Evolutionary conservation across 2,888 invertebrate genomes (phyloP).

Genomic region (Masnerella sp.): DNA sequence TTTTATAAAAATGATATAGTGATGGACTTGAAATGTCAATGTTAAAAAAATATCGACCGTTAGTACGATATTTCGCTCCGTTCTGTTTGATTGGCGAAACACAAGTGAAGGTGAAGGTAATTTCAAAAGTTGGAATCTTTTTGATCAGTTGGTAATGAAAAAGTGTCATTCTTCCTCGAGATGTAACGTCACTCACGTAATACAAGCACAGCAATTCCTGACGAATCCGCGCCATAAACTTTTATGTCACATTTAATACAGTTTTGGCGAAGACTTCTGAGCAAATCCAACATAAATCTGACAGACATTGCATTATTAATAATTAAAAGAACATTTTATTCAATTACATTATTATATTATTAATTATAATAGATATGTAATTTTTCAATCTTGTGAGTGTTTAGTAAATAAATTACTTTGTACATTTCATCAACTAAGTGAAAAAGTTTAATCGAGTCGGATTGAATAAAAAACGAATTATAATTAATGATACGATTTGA

Average conservation of each 20-base stretch:
- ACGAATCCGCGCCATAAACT: slow-evolving; percentile 23
- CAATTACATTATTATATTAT: too few species aligned
- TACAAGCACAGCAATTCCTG: slow-evolving; percentile 21
- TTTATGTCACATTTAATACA: slow-evolving; percentile 31
- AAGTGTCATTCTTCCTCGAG: slow-evolving; percentile 31
- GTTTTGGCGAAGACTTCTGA: slow-evolving; percentile 23
- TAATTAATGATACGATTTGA: too few species aligned
- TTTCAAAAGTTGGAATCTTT: slow-evolving; percentile 44
- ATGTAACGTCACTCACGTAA: slow-evolving; percentile 22
- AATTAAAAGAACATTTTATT: slow-evolving; percentile 5
- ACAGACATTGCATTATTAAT: slow-evolving; percentile 7
- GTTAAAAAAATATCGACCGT: slow-evolving; percentile 22
- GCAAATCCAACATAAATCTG: slow-evolving; percentile 15
- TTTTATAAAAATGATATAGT: too few species aligned
- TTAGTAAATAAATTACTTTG: too few species aligned
- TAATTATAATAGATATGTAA: too few species aligned
- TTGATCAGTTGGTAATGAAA: slow-evolving; percentile 38
- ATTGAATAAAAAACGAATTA: too few species aligned
- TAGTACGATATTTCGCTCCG: slow-evolving; percentile 18
- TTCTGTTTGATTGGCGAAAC: slow-evolving; percentile 15
- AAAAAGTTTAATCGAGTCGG: too few species aligned
- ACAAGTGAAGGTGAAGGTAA: slow-evolving; percentile 24
- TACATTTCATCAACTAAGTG: background rate
- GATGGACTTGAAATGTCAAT: too few species aligned
- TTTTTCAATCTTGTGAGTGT: too few species aligned